phyloP scores from a whole-genome alignment of 2,888 invertebrate species.

The Gandaritis pyraliata region DNA sequence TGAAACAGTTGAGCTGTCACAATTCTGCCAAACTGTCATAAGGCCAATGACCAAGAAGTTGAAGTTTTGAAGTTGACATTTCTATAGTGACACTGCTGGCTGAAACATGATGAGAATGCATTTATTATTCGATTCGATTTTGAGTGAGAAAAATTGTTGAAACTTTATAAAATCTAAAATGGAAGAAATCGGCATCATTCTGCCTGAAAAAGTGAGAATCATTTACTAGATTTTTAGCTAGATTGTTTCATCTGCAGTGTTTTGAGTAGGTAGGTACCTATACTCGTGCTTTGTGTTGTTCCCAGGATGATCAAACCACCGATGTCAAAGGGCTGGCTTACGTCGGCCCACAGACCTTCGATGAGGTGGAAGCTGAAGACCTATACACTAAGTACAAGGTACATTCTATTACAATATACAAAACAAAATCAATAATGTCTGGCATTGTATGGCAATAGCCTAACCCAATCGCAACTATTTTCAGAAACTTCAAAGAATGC shows the following conservation, averaged over 20 bases:
- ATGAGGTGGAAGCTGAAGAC: slow-evolving; percentile 95
- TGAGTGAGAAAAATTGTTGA: too few relatives aligned
- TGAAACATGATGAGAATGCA: too few relatives aligned
- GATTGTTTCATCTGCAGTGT: slow-evolving; percentile 8
- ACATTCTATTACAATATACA: slow-evolving; percentile 33
- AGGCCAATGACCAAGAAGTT: too few relatives aligned
- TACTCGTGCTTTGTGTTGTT: slow-evolving; percentile 6
- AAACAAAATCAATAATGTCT: too few relatives aligned
- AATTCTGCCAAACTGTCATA: too few relatives aligned
- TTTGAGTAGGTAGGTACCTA: slow-evolving; percentile 22
- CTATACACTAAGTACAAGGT: slow-evolving; percentile 98
- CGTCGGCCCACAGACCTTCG: slow-evolving; percentile 88
- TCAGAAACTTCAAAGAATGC: slow-evolving; percentile 96
- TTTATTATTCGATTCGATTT: too few relatives aligned
- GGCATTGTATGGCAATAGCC: too few relatives aligned
- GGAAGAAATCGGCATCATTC: slow-evolving; percentile 92
- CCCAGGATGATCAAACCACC: slow-evolving; percentile 86
- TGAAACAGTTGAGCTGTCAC: too few relatives aligned
- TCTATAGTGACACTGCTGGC: too few relatives aligned
- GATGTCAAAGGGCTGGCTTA: slow-evolving; percentile 87
- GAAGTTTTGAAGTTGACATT: too few relatives aligned
- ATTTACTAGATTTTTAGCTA: background rate
- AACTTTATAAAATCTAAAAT: slow-evolving; percentile 67
- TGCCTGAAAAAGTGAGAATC: slow-evolving; percentile 90
- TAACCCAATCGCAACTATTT: slow-evolving; percentile 1